Evolutionary conservation across 2,113 vertebrate genomes (phyloP).

Genomic region (Poecile atricapillus): DNA sequence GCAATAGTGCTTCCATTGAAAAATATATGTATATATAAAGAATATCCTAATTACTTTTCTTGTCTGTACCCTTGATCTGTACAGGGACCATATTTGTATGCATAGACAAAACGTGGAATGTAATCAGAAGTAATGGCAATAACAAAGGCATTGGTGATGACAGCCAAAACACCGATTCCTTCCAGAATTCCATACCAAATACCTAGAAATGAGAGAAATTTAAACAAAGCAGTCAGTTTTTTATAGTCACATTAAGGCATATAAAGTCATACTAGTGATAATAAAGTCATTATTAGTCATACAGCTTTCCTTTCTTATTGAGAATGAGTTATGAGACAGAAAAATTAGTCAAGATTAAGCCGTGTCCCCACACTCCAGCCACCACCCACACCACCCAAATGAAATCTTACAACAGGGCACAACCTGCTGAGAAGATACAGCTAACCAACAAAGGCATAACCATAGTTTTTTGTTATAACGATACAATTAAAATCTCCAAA

Average conservation of each 20-base stretch:
- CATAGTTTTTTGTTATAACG: not conserved
- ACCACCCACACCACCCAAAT: not conserved
- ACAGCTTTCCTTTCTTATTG: not conserved
- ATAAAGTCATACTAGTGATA: not conserved
- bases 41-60: conserved; percentile 78
- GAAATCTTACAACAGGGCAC: not conserved
- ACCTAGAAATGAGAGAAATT: conserved; percentile 70
- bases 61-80: conserved; percentile 82
- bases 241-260: not conserved
- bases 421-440: not conserved
- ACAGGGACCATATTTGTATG: conserved; percentile 96
- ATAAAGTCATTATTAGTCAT: not conserved
- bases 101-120: conserved; percentile 97
- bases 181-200: conserved; percentile 99
- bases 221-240: not conserved
- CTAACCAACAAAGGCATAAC: not conserved
- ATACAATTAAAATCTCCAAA: not conserved
- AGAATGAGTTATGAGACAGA: not conserved
- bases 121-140: conserved; percentile 99
- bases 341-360: not conserved
- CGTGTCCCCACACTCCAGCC: not conserved
- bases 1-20: not conserved
- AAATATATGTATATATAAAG: not conserved
- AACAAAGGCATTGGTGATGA: conserved; percentile 98
- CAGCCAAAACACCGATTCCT: conserved; percentile 94